A percentile compares a stretch with the other conserved stretches of the same genome.
Conservation (phyloP, 64 coral and sea anemone species). For the Actinia tenebrosa region DNA sequence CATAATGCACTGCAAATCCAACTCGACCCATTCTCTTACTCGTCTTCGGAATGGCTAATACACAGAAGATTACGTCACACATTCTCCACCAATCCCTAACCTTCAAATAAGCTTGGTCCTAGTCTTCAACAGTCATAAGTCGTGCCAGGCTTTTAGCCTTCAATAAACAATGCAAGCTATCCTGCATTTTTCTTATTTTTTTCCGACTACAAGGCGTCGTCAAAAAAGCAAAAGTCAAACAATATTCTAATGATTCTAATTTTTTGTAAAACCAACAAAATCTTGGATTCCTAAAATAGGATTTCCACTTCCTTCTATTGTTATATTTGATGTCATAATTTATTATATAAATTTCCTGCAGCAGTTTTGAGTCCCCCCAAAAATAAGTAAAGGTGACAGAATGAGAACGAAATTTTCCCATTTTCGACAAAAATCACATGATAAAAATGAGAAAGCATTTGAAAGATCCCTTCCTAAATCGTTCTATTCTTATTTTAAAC, state of each 20-base stretch:
- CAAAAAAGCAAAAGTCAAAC: not conserved
- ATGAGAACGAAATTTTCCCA: not conserved
- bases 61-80: too few relatives aligned
- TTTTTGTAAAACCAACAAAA: slow-evolving; percentile 13
- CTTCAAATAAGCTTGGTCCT: too few relatives aligned
- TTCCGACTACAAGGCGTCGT: not conserved
- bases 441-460: not conserved
- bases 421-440: not conserved
- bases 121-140: too few relatives aligned
- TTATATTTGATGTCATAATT: not conserved
- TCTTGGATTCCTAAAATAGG: slow-evolving; percentile 18
- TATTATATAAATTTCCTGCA: slow-evolving; percentile 13
- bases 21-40: too few relatives aligned
- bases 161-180: too few relatives aligned
- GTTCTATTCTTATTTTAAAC: not conserved
- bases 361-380: not conserved
- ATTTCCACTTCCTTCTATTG: not conserved
- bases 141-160: too few relatives aligned
- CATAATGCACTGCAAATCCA: too few relatives aligned
- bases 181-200: not conserved
- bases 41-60: too few relatives aligned
- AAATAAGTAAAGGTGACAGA: not conserved
- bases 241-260: not conserved
- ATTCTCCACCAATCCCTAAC: too few relatives aligned
- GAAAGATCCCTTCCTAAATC: not conserved